phyloP scores from a whole-genome alignment of 2,113 vertebrate species.

The Boleophthalmus pectinirostris region DNA sequence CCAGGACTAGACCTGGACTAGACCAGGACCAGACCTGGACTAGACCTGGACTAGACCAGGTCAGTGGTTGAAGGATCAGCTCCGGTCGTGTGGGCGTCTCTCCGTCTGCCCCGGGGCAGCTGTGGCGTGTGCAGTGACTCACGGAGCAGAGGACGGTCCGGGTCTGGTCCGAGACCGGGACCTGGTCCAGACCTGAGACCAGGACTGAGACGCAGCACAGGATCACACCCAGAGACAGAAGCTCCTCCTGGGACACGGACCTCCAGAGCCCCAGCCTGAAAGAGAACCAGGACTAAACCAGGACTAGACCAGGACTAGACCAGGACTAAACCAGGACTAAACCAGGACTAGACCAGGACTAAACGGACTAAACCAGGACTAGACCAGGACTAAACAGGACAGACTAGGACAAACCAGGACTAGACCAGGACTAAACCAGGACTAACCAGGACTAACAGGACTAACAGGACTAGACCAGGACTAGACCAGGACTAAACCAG shows the following conservation, averaged over 20 bases:
- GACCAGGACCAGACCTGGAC: no score
- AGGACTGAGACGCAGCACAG: slow-evolving; percentile 89
- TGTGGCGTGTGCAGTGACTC: slow-evolving; percentile 66
- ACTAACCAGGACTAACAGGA: background rate
- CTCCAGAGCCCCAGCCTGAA: slow-evolving; percentile 85
- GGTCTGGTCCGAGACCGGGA: slow-evolving; percentile 81
- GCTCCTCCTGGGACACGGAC: slow-evolving; percentile 84
- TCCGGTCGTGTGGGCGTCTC: no score
- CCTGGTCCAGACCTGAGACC: slow-evolving; percentile 87
- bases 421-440: background rate
- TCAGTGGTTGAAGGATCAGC: no score
- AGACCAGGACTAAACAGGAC: background rate
- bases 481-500: background rate
- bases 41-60: no score
- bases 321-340: background rate
- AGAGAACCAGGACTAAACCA: background rate
- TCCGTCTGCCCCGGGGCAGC: no score
- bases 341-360: background rate
- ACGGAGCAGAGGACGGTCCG: slow-evolving; percentile 90
- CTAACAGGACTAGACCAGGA: background rate
- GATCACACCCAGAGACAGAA: slow-evolving; percentile 90
- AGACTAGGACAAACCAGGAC: background rate
- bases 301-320: background rate
- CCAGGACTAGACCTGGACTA: no score
- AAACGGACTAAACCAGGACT: background rate